These are phyloP conservation scores for Aurelia sp. DNA, from an alignment of 30 jellyfish, hydroid and myxozoan species.

Conservation along the genomic window DNA sequence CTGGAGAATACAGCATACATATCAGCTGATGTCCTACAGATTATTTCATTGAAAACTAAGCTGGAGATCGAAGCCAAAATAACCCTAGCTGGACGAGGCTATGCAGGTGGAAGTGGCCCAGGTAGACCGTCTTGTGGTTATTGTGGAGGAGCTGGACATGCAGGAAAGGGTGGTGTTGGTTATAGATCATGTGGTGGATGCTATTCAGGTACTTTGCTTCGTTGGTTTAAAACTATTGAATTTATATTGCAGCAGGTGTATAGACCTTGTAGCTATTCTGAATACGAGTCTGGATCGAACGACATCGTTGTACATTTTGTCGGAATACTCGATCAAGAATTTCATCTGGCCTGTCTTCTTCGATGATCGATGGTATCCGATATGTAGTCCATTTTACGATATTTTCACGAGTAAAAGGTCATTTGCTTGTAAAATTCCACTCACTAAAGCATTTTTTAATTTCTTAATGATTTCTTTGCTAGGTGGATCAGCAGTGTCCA, in stretches of 20 bases:
- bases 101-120: conserved; percentile 37
- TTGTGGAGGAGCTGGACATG: conserved; percentile 80
- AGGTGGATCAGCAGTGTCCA: conserved; percentile 50
- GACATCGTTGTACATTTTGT: too few species aligned
- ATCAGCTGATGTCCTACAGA: conserved; percentile 51
- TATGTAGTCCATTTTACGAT: too few species aligned
- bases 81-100: conserved; percentile 40
- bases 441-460: neutral
- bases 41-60: conserved; percentile 37
- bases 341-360: too few species aligned
- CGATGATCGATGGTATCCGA: too few species aligned
- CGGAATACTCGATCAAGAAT: too few species aligned
- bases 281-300: too few species aligned
- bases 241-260: too few species aligned
- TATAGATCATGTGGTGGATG: conserved; percentile 40
- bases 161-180: conserved; percentile 66
- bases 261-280: too few species aligned
- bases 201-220: conserved; percentile 26
- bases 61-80: conserved; percentile 52
- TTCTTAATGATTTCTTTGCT: neutral
- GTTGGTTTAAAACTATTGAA: too few species aligned
- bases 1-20: conserved; percentile 54
- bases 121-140: conserved; percentile 57
- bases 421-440: too few species aligned
- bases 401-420: too few species aligned